A percentile compares a stretch with the other conserved stretches of the same genome.
These are phyloP conservation scores for Diplodus puntazzo DNA, from an alignment of 2,797 vertebrate genomes.

Conservation along the genomic window DNA sequence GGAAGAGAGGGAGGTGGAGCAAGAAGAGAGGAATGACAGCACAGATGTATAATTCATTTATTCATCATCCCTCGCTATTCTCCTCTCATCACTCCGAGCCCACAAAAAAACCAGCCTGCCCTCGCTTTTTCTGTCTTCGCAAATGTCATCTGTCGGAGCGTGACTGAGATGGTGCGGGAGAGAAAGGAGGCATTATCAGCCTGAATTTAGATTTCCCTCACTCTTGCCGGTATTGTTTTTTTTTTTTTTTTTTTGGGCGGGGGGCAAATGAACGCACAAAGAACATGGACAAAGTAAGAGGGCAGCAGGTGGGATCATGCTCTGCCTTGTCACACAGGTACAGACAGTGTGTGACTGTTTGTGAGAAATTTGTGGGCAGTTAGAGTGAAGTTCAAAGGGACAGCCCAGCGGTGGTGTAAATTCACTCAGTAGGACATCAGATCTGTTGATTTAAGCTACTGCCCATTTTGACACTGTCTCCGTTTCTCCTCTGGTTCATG, in stretches of 20 bases:
- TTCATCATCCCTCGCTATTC: slow-evolving; percentile 74
- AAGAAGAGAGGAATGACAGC: slow-evolving; percentile 74
- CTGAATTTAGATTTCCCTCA: slow-evolving; percentile 64
- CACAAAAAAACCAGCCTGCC: slow-evolving; percentile 46
- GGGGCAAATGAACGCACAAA: slow-evolving; percentile 3
- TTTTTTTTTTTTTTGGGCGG: background rate
- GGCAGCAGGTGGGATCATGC: slow-evolving; percentile 32
- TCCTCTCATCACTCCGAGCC: slow-evolving; percentile 66
- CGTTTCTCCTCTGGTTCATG: slow-evolving; percentile 37
- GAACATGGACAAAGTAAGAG: slow-evolving; percentile 23
- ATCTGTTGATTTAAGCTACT: slow-evolving; percentile 50
- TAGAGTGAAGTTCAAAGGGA: slow-evolving; percentile 33
- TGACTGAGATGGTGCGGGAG: slow-evolving; percentile 57
- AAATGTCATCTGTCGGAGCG: slow-evolving; percentile 75
- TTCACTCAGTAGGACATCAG: slow-evolving; percentile 37
- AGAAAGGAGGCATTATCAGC: slow-evolving; percentile 57
- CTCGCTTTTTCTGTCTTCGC: slow-evolving; percentile 61
- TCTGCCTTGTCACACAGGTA: slow-evolving; percentile 17
- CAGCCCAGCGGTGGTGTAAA: slow-evolving; percentile 44
- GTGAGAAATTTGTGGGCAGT: slow-evolving; percentile 33
- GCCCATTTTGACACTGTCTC: slow-evolving; percentile 42
- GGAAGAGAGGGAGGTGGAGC: slow-evolving; percentile 62
- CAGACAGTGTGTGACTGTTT: background rate
- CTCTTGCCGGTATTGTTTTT: slow-evolving; percentile 23
- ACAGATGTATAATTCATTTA: slow-evolving; percentile 83